phyloP scores from a whole-genome alignment of 2,113 vertebrate species.

The Triplophysa rosa region DNA sequence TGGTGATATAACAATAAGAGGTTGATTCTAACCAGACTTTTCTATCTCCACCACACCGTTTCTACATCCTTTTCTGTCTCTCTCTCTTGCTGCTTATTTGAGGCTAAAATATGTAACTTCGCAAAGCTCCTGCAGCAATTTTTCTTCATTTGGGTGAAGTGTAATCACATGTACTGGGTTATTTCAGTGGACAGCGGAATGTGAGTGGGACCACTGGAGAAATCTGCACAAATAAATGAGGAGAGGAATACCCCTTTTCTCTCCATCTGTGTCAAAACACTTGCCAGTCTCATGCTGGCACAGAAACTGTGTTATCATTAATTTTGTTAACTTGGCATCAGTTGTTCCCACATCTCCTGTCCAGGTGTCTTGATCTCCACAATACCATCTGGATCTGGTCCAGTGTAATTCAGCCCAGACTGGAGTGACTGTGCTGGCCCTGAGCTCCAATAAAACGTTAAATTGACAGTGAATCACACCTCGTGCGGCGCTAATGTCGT shows the following conservation, averaged over 20 bases:
- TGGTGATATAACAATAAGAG: no score
- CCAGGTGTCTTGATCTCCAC: slow-evolving; percentile 6
- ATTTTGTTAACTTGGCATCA: slow-evolving; percentile 15
- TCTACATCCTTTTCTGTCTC: not conserved
- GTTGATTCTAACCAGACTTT: not conserved
- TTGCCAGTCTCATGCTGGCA: not conserved
- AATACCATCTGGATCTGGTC: slow-evolving; percentile 16
- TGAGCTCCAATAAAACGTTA: slow-evolving; percentile 7
- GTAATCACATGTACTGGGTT: slow-evolving; percentile 26
- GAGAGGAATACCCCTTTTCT: slow-evolving; percentile 12
- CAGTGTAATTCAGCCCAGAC: slow-evolving; percentile 1
- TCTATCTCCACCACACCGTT: no score
- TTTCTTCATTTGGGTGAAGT: slow-evolving; percentile 10
- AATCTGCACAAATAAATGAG: slow-evolving; percentile 17
- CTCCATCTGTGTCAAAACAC: slow-evolving; percentile 10
- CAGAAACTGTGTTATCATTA: slow-evolving; percentile 19
- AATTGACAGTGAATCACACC: slow-evolving; percentile 9
- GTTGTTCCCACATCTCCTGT: not conserved
- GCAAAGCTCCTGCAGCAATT: not conserved
- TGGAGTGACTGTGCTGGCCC: not conserved
- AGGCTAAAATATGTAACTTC: slow-evolving; percentile 17
- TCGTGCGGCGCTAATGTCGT: slow-evolving; percentile 13
- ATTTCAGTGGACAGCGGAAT: slow-evolving; percentile 1
- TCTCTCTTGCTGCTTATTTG: slow-evolving; percentile 12
- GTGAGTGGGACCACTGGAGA: slow-evolving; percentile 29